Base-by-base conservation (phyloP, 92 coral and sea anemone species). In the Meandrina meandrites region DNA sequence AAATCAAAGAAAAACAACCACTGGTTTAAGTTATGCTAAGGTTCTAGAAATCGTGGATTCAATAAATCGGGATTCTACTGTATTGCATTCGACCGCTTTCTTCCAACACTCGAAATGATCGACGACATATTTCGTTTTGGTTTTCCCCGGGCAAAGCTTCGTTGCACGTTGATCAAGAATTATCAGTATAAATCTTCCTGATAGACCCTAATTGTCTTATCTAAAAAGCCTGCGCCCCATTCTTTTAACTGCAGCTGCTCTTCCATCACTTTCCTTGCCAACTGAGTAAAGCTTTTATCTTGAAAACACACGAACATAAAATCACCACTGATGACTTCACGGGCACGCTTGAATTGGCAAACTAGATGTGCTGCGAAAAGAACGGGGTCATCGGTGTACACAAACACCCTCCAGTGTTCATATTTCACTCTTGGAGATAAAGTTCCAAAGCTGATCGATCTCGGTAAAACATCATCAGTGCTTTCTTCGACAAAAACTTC, bases 181-280 rank as follows among this genome's bases (percentile, higher is more conserved):
- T n/a, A n/a, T n/a, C n/a, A n/a, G 45, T 6, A 40, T 40, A 40
- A 80, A 15, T 80, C 72, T 35, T 56, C 37, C 40, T 80, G 75
- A 62, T 64, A 62, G 57, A 80, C n/a, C 42, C 64, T 80, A 75
- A 64, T 80, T 21, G 75, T 62, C 84, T 80, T 80, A 62, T 64
- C 37, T 27, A 24, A 88, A 82, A 90, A 96, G 78, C 90, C 92
- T 0, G 66, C 19, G 66, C 64, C 84, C 7, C 84, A 80, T 34
- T 22, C 84, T 37, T 80, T 85, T 27, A 95, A 89, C 24, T 89
- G 86, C 21, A 95, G 82, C 18, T 88, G 90, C 8, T 91, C 95
- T 67, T 82, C 88, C 75, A 95, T 84, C 35, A 90, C 30, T 57
- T 81, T 88, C 77, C 90, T 91, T 48, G 90, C 91, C 36, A 88